A percentile compares a stretch with the other conserved stretches of the same genome.
These are phyloP conservation scores for Mastomys coucha DNA, from an alignment of 2,113 vertebrate species.

Conservation along the genomic window DNA sequence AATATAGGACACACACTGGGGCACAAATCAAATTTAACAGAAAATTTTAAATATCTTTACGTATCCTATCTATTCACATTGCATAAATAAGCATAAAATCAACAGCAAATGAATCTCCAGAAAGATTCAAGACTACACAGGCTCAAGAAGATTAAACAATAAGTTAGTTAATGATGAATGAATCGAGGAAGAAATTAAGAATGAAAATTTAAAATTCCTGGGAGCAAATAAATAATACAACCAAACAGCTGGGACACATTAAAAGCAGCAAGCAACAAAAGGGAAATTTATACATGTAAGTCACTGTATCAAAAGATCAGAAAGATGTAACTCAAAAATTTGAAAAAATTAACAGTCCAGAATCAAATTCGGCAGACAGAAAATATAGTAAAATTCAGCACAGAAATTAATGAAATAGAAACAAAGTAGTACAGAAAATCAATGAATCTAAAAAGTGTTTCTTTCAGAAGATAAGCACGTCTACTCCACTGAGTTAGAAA, in stretches of 20 bases:
- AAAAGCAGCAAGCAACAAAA: neutral
- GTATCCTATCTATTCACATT: neutral
- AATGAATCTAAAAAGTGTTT: neutral
- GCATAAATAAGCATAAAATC: neutral
- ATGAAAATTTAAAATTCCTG: neutral
- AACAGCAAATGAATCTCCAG: neutral
- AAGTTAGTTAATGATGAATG: neutral
- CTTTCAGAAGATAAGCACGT: neutral
- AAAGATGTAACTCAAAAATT: neutral
- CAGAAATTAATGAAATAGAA: neutral
- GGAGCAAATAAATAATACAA: neutral
- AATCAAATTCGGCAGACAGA: neutral
- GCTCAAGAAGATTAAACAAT: neutral
- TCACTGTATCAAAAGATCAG: neutral
- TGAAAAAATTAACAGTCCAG: neutral
- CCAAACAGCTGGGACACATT: neutral
- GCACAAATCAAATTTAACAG: neutral
- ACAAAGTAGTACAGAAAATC: neutral
- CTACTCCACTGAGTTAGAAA: neutral
- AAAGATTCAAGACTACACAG: neutral
- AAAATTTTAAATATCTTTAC: neutral
- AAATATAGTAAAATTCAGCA: neutral
- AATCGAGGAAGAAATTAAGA: neutral
- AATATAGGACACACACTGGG: neutral
- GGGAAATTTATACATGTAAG: neutral